A percentile compares a stretch with the other conserved stretches of the same genome.
Conservation (phyloP, 1,140 invertebrate genomes). For the Nasonia vitripennis region DNA sequence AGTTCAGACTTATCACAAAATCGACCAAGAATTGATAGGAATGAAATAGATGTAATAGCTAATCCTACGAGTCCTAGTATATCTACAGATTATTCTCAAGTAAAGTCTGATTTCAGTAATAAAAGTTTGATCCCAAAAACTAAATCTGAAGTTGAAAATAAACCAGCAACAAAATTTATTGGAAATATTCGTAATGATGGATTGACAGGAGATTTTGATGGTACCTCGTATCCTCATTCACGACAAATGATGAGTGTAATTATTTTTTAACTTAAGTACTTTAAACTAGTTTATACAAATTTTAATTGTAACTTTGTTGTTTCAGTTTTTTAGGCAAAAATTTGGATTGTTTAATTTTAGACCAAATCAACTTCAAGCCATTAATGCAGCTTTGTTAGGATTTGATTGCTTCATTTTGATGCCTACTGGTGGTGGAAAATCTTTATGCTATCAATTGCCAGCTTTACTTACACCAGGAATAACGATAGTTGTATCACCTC, state of each 20-base stretch:
- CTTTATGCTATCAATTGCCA: conserved; percentile 95
- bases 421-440: conserved; percentile 99
- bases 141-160: conserved; percentile 65
- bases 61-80: background rate
- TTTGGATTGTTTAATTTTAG: conserved; percentile 94
- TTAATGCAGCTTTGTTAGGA: conserved; percentile 92
- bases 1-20: background rate
- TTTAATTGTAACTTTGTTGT: conserved; percentile 22
- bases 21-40: background rate
- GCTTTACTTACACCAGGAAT: conserved; percentile 84
- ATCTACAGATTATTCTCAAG: too few species aligned
- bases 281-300: conserved; percentile 12
- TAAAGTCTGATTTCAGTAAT: too few species aligned
- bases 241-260: conserved; percentile 79
- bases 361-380: conserved; percentile 93
- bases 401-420: conserved; percentile 97
- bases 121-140: too few species aligned
- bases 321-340: conserved; percentile 80
- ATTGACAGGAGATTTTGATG: conserved; percentile 85
- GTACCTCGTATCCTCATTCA: conserved; percentile 82
- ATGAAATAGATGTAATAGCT: background rate
- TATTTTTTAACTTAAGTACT: conserved; percentile 15
- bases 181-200: conserved; percentile 86
- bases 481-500: conserved; percentile 95
- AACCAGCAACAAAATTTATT: conserved; percentile 76